These are phyloP conservation scores for Catajapyx aquilonaris DNA, from an alignment of 1,140 invertebrate species.

Conservation along the genomic window DNA sequence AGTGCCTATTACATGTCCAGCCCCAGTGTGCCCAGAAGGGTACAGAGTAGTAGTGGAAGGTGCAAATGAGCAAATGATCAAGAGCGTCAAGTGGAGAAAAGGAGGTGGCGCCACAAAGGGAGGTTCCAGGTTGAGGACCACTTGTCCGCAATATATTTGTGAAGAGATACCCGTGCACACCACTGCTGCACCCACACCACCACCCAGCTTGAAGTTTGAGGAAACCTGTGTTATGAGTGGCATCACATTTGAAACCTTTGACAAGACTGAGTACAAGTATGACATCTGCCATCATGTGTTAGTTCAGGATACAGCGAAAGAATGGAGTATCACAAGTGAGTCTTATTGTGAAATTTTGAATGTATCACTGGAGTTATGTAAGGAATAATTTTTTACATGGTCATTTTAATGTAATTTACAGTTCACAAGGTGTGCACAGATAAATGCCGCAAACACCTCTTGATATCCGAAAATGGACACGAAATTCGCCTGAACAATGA, in stretches of 20 bases:
- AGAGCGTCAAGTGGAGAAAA: too few species aligned
- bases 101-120: too few species aligned
- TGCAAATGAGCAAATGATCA: slow-evolving; percentile 21
- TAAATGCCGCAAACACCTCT: slow-evolving; percentile 31
- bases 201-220: too few species aligned
- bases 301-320: slow-evolving; percentile 35
- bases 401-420: slow-evolving; percentile 17
- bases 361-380: too few species aligned
- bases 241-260: slow-evolving; percentile 53
- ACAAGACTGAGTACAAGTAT: slow-evolving; percentile 48
- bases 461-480: slow-evolving; percentile 31
- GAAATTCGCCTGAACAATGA: slow-evolving; percentile 35
- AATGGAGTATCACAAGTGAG: slow-evolving; percentile 42
- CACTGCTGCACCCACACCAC: slow-evolving; percentile 14
- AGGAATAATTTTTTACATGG: neutral
- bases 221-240: slow-evolving; percentile 51
- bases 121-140: too few species aligned
- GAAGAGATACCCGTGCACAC: slow-evolving; percentile 13
- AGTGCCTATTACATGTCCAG: slow-evolving; percentile 12
- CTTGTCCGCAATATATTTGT: too few species aligned
- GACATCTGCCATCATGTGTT: slow-evolving; percentile 59
- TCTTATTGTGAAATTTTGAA: slow-evolving; percentile 13
- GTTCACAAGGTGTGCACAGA: slow-evolving; percentile 39
- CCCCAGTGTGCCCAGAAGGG: slow-evolving; percentile 18
- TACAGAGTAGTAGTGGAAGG: slow-evolving; percentile 7